Percentiles rank a stretch among this genome's conserved stretches.
Evolutionary conservation across 2,113 vertebrate genomes (phyloP).

Genomic region (Eonycteris spelaea): DNA sequence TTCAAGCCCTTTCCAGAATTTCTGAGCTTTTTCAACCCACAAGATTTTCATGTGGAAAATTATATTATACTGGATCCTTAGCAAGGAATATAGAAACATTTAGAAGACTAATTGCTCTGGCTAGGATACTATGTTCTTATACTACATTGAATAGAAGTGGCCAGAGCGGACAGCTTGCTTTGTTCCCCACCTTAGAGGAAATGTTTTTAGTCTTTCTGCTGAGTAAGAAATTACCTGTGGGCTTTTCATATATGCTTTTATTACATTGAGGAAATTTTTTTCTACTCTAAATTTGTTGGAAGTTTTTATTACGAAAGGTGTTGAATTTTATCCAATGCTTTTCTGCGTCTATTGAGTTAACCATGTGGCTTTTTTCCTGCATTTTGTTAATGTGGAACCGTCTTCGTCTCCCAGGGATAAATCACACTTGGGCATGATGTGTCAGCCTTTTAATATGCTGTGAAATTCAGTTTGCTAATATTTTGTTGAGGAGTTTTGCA

Average conservation of each 20-base stretch:
- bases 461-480: background rate
- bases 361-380: background rate
- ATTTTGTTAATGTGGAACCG: background rate
- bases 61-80: conserved; percentile 20
- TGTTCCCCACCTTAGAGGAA: background rate
- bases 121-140: background rate
- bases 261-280: background rate
- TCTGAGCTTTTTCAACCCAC: conserved; percentile 12
- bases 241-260: background rate
- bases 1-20: background rate
- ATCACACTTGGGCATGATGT: background rate
- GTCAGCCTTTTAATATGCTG: background rate
- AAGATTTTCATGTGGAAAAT: conserved; percentile 29
- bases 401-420: background rate
- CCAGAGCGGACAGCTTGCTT: background rate
- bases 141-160: background rate
- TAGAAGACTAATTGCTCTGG: background rate
- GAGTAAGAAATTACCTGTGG: background rate
- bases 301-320: background rate
- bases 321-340: background rate
- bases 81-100: background rate
- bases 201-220: background rate
- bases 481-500: background rate
- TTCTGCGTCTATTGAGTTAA: background rate
- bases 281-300: background rate